Evolutionary conservation across 2,113 vertebrate genomes (phyloP).

Genomic region (Peromyscus maniculatus): DNA sequence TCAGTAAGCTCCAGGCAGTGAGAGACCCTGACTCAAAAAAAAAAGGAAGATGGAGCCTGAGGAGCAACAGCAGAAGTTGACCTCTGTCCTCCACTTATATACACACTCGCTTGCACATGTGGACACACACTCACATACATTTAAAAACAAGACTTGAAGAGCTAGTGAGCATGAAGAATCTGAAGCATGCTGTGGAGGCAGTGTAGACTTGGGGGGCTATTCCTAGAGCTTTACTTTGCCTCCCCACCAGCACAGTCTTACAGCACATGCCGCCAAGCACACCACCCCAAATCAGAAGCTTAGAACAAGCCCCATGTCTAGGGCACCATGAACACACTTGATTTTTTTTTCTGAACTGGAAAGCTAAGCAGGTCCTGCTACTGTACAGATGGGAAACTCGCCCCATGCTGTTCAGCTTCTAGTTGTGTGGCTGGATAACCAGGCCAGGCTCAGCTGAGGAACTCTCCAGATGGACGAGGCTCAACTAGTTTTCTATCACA

Average conservation of each 20-base stretch:
- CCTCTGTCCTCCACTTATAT: too few relatives aligned
- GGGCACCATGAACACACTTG: not conserved
- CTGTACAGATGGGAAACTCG: too few relatives aligned
- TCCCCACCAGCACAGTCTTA: not conserved
- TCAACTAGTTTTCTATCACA: not conserved
- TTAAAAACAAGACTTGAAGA: not conserved
- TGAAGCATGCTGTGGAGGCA: not conserved
- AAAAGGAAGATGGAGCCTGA: too few relatives aligned
- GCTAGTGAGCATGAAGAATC: not conserved
- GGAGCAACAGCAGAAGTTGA: not conserved
- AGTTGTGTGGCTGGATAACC: not conserved
- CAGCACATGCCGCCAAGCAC: not conserved
- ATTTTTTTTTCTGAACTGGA: not conserved
- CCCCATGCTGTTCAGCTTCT: not conserved
- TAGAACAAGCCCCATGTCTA: not conserved
- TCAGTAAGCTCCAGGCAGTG: not conserved
- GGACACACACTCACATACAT: not conserved
- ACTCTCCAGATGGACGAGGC: not conserved
- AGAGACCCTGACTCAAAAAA: not conserved
- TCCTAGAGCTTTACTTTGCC: slow-evolving; percentile 11
- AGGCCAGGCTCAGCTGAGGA: not conserved
- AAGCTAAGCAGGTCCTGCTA: not conserved
- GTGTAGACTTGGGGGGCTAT: rapidly evolving
- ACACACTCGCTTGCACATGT: not conserved
- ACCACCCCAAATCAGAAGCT: not conserved